These are phyloP conservation scores for Rattus rattus DNA, from an alignment of 2,113 vertebrate species.

Conservation along the genomic window DNA sequence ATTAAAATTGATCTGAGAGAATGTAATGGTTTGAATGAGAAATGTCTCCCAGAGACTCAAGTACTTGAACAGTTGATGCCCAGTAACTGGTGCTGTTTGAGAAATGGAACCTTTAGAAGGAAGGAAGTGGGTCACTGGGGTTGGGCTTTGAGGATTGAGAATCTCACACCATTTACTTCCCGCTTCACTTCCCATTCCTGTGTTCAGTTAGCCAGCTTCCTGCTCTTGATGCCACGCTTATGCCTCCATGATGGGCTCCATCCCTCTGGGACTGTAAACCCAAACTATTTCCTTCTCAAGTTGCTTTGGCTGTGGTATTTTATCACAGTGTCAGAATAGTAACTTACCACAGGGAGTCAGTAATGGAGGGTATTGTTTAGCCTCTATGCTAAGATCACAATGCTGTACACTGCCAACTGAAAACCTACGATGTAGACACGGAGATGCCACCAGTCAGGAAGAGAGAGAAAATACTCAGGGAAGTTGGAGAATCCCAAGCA, in stretches of 20 bases:
- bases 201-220: neutral
- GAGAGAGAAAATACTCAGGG: neutral
- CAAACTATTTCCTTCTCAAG: neutral
- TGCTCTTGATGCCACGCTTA: neutral
- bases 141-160: neutral
- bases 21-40: neutral
- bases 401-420: neutral
- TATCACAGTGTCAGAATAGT: neutral
- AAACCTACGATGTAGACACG: neutral
- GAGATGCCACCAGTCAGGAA: neutral
- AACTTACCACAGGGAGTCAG: neutral
- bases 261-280: too few species aligned
- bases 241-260: neutral
- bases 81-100: neutral
- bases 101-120: neutral
- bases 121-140: neutral
- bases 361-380: neutral
- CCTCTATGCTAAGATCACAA: neutral
- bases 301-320: neutral
- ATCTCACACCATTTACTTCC: neutral
- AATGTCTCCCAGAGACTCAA: neutral
- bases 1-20: neutral
- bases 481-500: neutral
- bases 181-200: too few species aligned
- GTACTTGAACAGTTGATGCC: neutral